These are phyloP conservation scores for Paracanthobrama guichenoti DNA, from an alignment of 2,113 vertebrate genomes.

Conservation along the genomic window DNA sequence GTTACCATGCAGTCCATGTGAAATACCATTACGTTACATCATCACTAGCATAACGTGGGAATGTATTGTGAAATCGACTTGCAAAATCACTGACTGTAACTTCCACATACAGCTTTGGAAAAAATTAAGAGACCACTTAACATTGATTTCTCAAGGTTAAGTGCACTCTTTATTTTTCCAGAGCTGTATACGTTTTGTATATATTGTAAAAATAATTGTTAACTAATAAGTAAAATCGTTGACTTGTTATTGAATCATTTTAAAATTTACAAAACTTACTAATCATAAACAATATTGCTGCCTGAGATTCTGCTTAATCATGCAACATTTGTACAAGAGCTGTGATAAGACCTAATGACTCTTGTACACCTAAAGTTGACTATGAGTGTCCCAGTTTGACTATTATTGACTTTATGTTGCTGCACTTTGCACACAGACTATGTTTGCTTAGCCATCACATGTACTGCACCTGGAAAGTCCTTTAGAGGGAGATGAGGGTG, in stretches of 20 bases:
- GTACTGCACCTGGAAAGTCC: slow-evolving; percentile 83
- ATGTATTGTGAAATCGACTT: not conserved
- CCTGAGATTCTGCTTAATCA: no score
- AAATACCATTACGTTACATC: not conserved
- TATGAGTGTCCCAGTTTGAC: not conserved
- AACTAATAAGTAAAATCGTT: no score
- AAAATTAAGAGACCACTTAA: no score
- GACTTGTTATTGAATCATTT: no score
- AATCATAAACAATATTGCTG: no score
- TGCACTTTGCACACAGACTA: slow-evolving; percentile 9
- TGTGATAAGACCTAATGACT: not conserved
- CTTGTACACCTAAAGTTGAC: slow-evolving; percentile 15
- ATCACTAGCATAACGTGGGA: no score
- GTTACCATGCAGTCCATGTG: no score
- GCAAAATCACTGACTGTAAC: not conserved
- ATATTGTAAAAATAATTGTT: no score
- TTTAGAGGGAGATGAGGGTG: slow-evolving; percentile 79
- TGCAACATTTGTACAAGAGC: not conserved
- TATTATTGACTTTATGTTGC: slow-evolving; percentile 9
- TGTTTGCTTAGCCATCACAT: not conserved
- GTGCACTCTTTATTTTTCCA: no score
- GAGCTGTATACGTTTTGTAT: no score
- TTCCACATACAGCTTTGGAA: not conserved
- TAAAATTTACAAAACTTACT: no score
- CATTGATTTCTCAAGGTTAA: no score